phyloP scores from a whole-genome alignment of 2,113 vertebrate species.

The Xyliphius kryptos region DNA sequence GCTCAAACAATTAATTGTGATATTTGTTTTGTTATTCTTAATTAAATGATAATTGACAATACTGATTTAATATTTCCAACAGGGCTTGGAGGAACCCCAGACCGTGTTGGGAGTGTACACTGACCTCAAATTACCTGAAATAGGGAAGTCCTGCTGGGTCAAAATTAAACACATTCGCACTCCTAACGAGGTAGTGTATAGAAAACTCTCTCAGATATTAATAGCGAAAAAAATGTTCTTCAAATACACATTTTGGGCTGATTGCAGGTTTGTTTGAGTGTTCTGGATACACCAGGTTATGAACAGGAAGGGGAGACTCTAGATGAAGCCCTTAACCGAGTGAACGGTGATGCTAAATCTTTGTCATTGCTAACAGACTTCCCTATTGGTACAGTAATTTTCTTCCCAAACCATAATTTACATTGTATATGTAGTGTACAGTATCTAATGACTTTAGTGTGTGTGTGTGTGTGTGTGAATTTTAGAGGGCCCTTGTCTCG shows the following conservation, averaged over 20 bases:
- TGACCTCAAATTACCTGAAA: constrained; percentile 58
- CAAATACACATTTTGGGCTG: constrained; percentile 3
- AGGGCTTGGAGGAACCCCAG: constrained; percentile 62
- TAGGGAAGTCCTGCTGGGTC: constrained; percentile 64
- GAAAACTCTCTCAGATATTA: not conserved
- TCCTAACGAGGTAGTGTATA: constrained; percentile 72
- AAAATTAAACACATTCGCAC: constrained; percentile 78
- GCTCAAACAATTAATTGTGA: too few species aligned
- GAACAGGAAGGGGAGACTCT: constrained; percentile 51
- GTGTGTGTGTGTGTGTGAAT: not conserved
- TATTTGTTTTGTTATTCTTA: too few species aligned
- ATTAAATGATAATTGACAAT: too few species aligned
- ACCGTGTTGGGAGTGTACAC: constrained; percentile 54
- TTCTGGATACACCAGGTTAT: constrained; percentile 27
- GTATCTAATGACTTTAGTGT: not conserved
- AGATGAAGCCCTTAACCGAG: constrained; percentile 59
- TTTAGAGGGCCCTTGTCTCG: constrained; percentile 80
- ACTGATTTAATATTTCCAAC: not conserved
- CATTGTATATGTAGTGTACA: not conserved
- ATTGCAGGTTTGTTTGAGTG: constrained; percentile 57
- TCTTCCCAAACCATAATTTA: not conserved
- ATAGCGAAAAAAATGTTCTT: not conserved
- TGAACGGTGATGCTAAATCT: constrained; percentile 55
- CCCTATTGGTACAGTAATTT: constrained; percentile 61
- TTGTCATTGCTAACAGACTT: constrained; percentile 65